Evolutionary conservation across 2,888 invertebrate genomes (phyloP).

Genomic region (Drosophila longiperda): DNA sequence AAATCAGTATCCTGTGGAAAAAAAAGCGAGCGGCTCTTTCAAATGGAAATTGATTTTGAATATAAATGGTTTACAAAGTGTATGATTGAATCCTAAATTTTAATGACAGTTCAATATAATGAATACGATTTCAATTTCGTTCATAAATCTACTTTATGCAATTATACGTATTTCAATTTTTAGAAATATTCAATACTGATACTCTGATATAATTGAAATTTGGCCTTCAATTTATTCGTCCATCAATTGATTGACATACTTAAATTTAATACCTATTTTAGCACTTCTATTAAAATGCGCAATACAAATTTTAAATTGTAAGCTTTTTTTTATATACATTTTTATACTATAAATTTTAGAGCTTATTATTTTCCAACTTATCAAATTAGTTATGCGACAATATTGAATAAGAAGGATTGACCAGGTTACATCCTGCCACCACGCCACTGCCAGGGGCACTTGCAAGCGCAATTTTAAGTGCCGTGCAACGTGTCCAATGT

Average conservation of each 20-base stretch:
- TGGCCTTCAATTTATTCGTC: not conserved
- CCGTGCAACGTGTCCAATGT: slow-evolving; percentile 27
- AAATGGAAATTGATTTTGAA: slow-evolving; percentile 58
- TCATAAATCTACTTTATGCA: slow-evolving; percentile 42
- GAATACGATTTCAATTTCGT: slow-evolving; percentile 48
- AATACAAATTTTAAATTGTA: slow-evolving; percentile 2
- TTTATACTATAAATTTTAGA: slow-evolving; percentile 15
- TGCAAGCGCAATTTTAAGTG: slow-evolving; percentile 57
- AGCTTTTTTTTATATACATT: slow-evolving; percentile 12
- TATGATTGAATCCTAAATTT: slow-evolving; percentile 57
- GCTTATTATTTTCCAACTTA: slow-evolving; percentile 40
- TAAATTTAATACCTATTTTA: not conserved
- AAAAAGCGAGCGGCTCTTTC: slow-evolving; percentile 22
- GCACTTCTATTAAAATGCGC: not conserved
- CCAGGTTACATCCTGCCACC: slow-evolving; percentile 9
- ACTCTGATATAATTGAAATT: not conserved
- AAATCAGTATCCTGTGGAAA: slow-evolving; percentile 21
- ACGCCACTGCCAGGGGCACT: slow-evolving; percentile 21
- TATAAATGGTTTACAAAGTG: slow-evolving; percentile 39
- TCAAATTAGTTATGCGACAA: slow-evolving; percentile 54
- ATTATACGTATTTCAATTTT: slow-evolving; percentile 1
- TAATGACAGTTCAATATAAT: slow-evolving; percentile 63
- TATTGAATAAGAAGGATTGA: slow-evolving; percentile 43
- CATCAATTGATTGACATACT: not conserved
- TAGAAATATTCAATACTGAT: not conserved